Evolutionary conservation across 2,888 invertebrate species (phyloP), one percentile per base, ranked within the genome.

Genomic region (Amphimallon solstitiale): DNA sequence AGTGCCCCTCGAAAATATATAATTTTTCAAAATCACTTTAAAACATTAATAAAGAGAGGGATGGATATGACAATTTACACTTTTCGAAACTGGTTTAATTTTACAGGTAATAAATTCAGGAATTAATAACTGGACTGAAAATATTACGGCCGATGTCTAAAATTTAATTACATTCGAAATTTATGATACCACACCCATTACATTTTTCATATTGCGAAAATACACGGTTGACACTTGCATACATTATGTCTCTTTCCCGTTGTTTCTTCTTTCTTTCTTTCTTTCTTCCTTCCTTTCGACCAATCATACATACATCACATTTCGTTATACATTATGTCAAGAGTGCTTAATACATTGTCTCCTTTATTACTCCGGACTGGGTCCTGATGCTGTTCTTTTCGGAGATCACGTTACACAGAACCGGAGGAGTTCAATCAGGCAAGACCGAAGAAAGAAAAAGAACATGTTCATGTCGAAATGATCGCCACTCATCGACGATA

Each of bases 71-170:
- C 43, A 59, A 59, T 43, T 59, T 43, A 59, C 56, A 59, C 56
- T 43, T 59, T 59, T 15, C 23, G 15, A 45, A 34, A 59, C 43
- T 59, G 43, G 23, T 64, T 56, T 56, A 64, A 64, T 64, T 64
- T 46, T 64, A 48, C 62, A 52, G 61, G 63, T 51, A 63, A 59
- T 67, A 67, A 67, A 67, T 67, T 67, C 48, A 61, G 62, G 69
- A 73, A 76, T 74, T 74, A 74, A 75, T 74, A 73, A 74, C 72
- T 70, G 75, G 72, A 72, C 73, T 74, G 73, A 76, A 75, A 74
- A 75, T 73, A 73, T 72, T 70, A 71, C 73, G 70, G 69, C 68
- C 69, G 62, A 72, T 71, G 76, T 76, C 76, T 74, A 74, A 76
- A 76, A 71, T 70, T 71, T 74, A 76, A 77, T 77, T 77, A 74